A percentile compares a stretch with the other conserved stretches of the same genome.
Evolutionary conservation across 2,113 vertebrate species (phyloP).

Genomic region (Colossoma macropomum): DNA sequence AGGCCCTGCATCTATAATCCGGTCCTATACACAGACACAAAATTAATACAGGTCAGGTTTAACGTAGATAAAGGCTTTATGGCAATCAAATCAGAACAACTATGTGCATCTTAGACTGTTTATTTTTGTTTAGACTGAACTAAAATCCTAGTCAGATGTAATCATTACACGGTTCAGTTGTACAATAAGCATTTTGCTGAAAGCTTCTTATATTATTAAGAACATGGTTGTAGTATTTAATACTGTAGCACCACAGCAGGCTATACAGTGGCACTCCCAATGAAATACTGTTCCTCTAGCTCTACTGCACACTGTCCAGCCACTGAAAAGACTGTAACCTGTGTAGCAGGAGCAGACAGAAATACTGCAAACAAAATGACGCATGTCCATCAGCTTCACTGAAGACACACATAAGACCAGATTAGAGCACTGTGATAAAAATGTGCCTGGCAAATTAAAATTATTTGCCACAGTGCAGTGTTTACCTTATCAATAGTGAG

Average conservation of each 20-base stretch:
- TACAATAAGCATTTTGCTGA: too few species aligned
- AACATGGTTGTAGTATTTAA: slow-evolving; percentile 65
- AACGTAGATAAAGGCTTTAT: background rate
- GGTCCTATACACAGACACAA: slow-evolving; percentile 79
- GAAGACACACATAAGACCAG: too few species aligned
- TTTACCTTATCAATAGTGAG: slow-evolving; percentile 98
- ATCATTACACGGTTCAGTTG: slow-evolving; percentile 34
- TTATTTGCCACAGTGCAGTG: too few species aligned
- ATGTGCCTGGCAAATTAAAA: too few species aligned
- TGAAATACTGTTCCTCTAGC: slow-evolving; percentile 80
- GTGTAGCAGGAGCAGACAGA: background rate
- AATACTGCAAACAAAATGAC: background rate
- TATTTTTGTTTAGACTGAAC: too few species aligned
- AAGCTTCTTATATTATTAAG: too few species aligned
- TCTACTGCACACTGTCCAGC: slow-evolving; percentile 60
- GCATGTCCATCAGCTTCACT: too few species aligned
- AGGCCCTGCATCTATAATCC: slow-evolving; percentile 95
- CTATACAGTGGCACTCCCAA: slow-evolving; percentile 79
- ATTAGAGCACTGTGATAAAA: too few species aligned
- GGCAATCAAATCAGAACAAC: background rate
- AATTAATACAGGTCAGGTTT: background rate
- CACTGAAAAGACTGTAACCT: slow-evolving; percentile 31
- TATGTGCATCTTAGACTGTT: too few species aligned
- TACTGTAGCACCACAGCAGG: slow-evolving; percentile 66
- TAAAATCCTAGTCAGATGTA: too few species aligned